These are phyloP conservation scores for Rhysida immarginata DNA, from an alignment of 1,140 invertebrate genomes.

Conservation along the genomic window DNA sequence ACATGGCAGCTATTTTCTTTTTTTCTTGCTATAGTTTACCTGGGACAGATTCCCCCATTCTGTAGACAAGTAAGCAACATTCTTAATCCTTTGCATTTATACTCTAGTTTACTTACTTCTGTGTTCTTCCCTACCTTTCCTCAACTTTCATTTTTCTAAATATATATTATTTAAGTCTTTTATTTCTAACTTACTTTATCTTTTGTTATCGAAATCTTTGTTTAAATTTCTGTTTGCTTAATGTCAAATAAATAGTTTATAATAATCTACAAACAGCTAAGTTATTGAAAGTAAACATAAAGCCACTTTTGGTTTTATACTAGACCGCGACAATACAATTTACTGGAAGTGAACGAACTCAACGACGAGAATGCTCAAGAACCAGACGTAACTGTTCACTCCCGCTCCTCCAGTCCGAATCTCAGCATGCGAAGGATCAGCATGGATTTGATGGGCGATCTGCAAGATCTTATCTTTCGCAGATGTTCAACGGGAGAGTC, in stretches of 20 bases:
- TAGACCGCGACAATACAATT: background rate
- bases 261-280: no score
- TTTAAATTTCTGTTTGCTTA: no score
- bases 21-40: background rate
- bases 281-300: no score
- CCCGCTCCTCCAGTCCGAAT: constrained; percentile 19
- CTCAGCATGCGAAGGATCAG: constrained; percentile 34
- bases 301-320: no score
- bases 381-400: constrained; percentile 16
- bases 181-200: no score
- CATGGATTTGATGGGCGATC: constrained; percentile 48
- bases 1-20: no score
- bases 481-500: constrained; percentile 5
- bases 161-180: no score
- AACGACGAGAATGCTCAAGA: background rate
- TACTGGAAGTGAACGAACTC: background rate
- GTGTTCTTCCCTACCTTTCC: no score
- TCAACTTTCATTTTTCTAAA: no score
- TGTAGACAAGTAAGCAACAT: background rate
- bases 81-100: background rate
- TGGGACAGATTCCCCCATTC: background rate
- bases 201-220: no score
- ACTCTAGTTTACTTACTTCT: no score
- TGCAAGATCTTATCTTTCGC: constrained; percentile 42
- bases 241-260: no score